Percentiles rank a stretch among this genome's conserved stretches.
Evolutionary conservation across 1,140 invertebrate species (phyloP).

Genomic region (Amphibalanus amphitrite): DNA sequence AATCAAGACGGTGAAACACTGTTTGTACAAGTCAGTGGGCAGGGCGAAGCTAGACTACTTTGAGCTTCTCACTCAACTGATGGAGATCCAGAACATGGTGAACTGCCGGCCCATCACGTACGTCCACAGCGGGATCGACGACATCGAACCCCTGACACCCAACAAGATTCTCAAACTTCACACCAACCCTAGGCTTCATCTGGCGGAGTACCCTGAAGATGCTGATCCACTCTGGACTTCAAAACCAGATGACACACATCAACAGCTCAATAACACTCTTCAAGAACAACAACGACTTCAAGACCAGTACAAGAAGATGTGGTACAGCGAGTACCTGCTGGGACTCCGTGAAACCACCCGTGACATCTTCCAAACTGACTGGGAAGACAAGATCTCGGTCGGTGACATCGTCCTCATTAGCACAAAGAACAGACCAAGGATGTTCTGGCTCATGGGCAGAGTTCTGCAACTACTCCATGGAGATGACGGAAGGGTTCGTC

Average conservation of each 20-base stretch:
- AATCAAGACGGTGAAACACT: background rate
- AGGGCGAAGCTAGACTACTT: background rate
- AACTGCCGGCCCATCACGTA: background rate
- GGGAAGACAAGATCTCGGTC: background rate
- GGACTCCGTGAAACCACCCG: background rate
- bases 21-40: background rate
- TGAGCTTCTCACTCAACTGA: background rate
- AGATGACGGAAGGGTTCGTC: background rate
- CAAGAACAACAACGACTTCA: background rate
- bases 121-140: background rate
- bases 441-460: slow-evolving; percentile 1
- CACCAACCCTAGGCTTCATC: background rate
- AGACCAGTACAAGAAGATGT: background rate
- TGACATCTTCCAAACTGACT: background rate
- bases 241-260: background rate
- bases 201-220: background rate
- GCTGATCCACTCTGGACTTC: background rate
- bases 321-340: background rate
- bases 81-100: background rate
- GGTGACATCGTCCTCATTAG: background rate
- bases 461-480: background rate
- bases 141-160: background rate
- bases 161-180: background rate
- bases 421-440: background rate
- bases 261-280: background rate